A percentile compares a stretch with the other conserved stretches of the same genome.
These are phyloP conservation scores for Phocides pigmalion DNA, from an alignment of 1,140 invertebrate genomes.

Conservation along the genomic window DNA sequence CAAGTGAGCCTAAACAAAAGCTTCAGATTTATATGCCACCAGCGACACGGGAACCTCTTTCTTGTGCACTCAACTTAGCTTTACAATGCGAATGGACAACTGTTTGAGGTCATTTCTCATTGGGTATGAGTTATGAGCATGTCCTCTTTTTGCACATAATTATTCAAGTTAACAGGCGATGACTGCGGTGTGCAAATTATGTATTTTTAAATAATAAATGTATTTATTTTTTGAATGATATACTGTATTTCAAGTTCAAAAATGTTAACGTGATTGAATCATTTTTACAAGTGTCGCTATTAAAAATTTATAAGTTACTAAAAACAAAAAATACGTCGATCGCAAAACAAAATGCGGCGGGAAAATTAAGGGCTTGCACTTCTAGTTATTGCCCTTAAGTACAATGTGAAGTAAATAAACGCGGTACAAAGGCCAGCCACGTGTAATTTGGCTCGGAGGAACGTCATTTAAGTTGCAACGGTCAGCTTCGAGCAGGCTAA, in stretches of 20 bases:
- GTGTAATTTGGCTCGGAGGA: conserved; percentile 77
- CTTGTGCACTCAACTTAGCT: conserved; percentile 28
- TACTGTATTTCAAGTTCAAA: no score
- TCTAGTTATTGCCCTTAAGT: conserved; percentile 80
- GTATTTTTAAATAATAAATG: neutral
- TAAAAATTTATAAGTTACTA: conserved; percentile 7
- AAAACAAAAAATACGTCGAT: conserved; percentile 41
- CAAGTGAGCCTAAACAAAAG: conserved; percentile 59
- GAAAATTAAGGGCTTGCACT: conserved; percentile 67
- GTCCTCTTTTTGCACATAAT: conserved; percentile 34
- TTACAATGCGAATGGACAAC: conserved; percentile 40
- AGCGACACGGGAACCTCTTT: conserved; percentile 40
- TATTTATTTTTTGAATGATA: conserved; percentile 2
- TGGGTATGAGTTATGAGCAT: conserved; percentile 45
- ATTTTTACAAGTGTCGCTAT: no score
- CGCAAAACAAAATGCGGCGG: conserved; percentile 57
- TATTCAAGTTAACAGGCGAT: conserved; percentile 20
- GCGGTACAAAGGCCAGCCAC: conserved; percentile 64
- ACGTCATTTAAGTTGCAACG: conserved; percentile 74
- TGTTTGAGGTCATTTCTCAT: conserved; percentile 42
- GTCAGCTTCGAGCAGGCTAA: conserved; percentile 62
- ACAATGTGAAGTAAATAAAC: conserved; percentile 81
- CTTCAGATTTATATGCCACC: conserved; percentile 49
- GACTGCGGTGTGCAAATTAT: conserved; percentile 22
- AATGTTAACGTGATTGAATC: no score